These are phyloP conservation scores for Hemibagrus guttatus DNA, from an alignment of 2,797 vertebrate species.

Conservation along the genomic window DNA sequence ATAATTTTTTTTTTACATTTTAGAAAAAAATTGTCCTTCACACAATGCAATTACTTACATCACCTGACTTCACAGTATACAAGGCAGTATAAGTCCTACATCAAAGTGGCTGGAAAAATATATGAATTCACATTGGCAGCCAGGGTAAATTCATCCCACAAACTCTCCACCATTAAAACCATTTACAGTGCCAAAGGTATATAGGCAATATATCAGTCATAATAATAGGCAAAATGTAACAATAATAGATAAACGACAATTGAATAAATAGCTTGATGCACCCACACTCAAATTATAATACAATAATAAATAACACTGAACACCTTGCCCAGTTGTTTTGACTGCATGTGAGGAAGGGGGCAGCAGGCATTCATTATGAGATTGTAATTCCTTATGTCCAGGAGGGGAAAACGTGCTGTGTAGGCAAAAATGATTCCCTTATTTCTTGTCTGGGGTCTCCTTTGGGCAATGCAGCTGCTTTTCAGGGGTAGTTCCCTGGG, in stretches of 20 bases:
- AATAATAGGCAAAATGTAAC: constrained; percentile 67
- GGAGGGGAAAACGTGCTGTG: constrained; percentile 53
- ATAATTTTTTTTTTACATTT: constrained; percentile 17
- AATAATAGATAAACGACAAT: constrained; percentile 64
- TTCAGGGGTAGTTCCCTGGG: constrained; percentile 69
- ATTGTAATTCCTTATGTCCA: constrained; percentile 64
- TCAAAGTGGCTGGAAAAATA: constrained; percentile 59
- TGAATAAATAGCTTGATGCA: constrained; percentile 70
- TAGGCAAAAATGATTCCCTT: constrained; percentile 54
- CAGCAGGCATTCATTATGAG: constrained; percentile 65
- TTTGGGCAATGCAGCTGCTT: constrained; percentile 79
- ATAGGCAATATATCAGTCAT: constrained; percentile 40
- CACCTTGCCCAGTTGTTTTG: constrained; percentile 60
- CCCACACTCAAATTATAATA: constrained; percentile 53
- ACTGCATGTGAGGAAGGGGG: constrained; percentile 54
- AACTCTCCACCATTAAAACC: constrained; percentile 59
- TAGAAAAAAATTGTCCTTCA: constrained; percentile 41
- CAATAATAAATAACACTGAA: constrained; percentile 64
- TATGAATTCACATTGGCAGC: constrained; percentile 76
- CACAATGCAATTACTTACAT: constrained; percentile 55
- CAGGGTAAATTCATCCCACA: constrained; percentile 60
- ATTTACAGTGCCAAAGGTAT: constrained; percentile 56
- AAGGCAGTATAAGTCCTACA: constrained; percentile 58
- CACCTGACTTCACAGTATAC: constrained; percentile 59
- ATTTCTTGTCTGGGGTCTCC: constrained; percentile 86